Evolutionary conservation across 23 tunicate genomes (phyloP).

Genomic region (Styela clava): DNA sequence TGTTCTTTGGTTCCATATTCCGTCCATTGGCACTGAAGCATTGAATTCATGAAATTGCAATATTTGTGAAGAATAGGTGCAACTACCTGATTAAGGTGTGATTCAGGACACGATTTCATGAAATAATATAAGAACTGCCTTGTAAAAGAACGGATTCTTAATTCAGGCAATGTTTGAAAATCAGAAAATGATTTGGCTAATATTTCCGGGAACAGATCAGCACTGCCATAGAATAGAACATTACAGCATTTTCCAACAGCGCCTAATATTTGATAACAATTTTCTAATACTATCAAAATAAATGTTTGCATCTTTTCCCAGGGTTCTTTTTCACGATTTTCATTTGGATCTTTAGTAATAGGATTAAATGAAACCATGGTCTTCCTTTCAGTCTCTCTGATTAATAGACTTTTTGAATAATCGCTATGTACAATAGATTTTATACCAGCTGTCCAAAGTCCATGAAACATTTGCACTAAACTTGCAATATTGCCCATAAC

Average conservation of each 20-base stretch:
- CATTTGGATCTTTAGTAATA: conserved; percentile 3
- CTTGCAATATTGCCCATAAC: conserved; percentile 47
- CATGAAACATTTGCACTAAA: conserved; percentile 32
- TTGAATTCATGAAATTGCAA: conserved; percentile 49
- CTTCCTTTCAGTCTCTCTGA: conserved; percentile 51
- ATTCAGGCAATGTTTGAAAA: conserved; percentile 34
- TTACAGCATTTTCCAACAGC: conserved; percentile 44
- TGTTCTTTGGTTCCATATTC: conserved; percentile 36
- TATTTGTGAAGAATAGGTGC: conserved; percentile 43
- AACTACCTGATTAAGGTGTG: conserved; percentile 23
- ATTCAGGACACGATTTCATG: conserved; percentile 51
- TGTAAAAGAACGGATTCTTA: conserved; percentile 38
- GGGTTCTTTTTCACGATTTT: conserved; percentile 30
- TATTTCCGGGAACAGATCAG: conserved; percentile 29
- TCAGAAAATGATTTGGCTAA: conserved; percentile 27
- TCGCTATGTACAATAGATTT: conserved; percentile 25
- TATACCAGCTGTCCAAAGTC: conserved; percentile 42
- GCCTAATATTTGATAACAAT: conserved; percentile 64
- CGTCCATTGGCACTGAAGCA: conserved; percentile 55
- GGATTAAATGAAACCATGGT: conserved; percentile 25
- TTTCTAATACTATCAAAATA: conserved; percentile 32
- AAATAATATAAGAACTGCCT: conserved; percentile 55
- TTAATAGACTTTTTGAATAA: conserved; percentile 36
- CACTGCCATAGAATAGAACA: conserved; percentile 29
- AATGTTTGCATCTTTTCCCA: conserved; percentile 70